Percentiles rank a stretch among this genome's conserved stretches.
phyloP scores from a whole-genome alignment of 1,140 invertebrate species.

The Trichomalopsis sarcophagae region DNA sequence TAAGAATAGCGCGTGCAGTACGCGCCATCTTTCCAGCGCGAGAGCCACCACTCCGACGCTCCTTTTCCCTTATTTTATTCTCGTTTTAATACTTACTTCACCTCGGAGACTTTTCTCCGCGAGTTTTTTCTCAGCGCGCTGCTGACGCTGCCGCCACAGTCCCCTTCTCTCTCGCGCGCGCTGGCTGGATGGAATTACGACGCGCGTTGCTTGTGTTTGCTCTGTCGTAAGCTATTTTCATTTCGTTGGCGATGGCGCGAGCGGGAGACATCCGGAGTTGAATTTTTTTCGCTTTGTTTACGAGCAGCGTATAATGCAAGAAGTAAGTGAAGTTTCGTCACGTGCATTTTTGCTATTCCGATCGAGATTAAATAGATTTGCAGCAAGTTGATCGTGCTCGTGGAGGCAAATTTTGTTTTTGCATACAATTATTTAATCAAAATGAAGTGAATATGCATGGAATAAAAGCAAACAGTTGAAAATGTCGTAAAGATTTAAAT shows the following conservation, averaged over 20 bases:
- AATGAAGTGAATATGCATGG: too few species aligned
- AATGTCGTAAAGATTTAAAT: too few species aligned
- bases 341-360: too few species aligned
- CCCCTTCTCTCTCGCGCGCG: not conserved
- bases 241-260: not conserved
- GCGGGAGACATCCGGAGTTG: too few species aligned
- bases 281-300: not conserved
- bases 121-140: not conserved
- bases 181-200: not conserved
- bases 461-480: too few species aligned
- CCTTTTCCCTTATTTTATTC: constrained; percentile 19
- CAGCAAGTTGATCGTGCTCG: too few species aligned
- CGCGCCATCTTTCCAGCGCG: constrained; percentile 11
- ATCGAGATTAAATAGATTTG: too few species aligned
- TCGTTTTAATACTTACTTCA: not conserved
- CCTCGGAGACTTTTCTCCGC: constrained; percentile 13
- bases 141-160: not conserved
- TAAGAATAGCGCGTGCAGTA: constrained; percentile 50
- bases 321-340: too few species aligned
- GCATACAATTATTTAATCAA: too few species aligned
- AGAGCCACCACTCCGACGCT: not conserved
- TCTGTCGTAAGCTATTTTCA: too few species aligned
- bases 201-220: not conserved
- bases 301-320: not conserved
- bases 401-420: too few species aligned